A percentile compares a stretch with the other conserved stretches of the same genome.
Evolutionary conservation across 2,797 vertebrate genomes (phyloP).

Genomic region (Alfaro cultratus): DNA sequence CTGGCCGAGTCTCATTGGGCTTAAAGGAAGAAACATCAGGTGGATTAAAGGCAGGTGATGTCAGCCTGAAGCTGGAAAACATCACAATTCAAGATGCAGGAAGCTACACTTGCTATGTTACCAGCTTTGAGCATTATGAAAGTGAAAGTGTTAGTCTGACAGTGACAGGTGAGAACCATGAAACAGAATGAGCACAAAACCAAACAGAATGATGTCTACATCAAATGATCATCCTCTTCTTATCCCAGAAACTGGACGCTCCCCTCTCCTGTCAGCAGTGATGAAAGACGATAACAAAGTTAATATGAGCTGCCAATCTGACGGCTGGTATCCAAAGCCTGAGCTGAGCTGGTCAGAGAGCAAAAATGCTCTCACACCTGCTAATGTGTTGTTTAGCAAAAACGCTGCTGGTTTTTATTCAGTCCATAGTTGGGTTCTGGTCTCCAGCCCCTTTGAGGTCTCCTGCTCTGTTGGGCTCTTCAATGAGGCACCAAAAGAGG

Average conservation of each 20-base stretch:
- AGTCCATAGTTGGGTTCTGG: conserved; percentile 65
- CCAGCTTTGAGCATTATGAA: conserved; percentile 46
- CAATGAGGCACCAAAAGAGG: conserved; percentile 19
- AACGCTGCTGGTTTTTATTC: conserved; percentile 25
- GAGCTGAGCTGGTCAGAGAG: conserved; percentile 46
- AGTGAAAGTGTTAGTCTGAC: neutral
- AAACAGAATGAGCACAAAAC: neutral
- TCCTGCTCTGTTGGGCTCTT: conserved; percentile 60
- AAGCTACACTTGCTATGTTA: conserved; percentile 64
- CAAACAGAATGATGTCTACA: fast-evolving
- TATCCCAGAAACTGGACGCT: conserved; percentile 50
- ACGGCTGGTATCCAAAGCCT: conserved; percentile 72
- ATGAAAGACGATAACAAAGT: conserved; percentile 17
- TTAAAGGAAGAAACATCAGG: conserved; percentile 38
- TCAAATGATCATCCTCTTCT: neutral
- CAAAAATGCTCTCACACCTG: neutral
- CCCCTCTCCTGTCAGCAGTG: conserved; percentile 37
- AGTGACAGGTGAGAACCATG: conserved; percentile 58
- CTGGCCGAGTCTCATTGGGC: conserved; percentile 54
- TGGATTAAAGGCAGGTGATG: conserved; percentile 57
- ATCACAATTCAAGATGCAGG: conserved; percentile 48
- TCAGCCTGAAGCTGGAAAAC: conserved; percentile 63
- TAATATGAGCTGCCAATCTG: conserved; percentile 73
- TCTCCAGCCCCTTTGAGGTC: conserved; percentile 24
- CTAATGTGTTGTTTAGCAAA: neutral